phyloP scores from a whole-genome alignment of 2,113 vertebrate genomes.

The Grammomys surdaster region DNA sequence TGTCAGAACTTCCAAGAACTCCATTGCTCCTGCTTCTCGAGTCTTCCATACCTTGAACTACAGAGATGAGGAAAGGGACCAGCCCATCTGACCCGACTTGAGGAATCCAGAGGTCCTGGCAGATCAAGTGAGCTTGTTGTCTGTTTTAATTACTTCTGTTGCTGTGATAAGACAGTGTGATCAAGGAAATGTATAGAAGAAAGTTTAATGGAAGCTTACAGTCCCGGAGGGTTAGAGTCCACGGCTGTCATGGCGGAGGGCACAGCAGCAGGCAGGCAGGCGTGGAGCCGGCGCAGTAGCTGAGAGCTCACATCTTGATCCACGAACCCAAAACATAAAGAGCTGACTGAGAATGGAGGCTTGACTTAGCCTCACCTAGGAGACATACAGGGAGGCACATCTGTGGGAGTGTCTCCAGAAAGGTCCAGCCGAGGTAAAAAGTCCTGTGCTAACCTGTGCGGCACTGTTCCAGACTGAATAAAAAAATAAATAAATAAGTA shows the following conservation, averaged over 20 bases:
- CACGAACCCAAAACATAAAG: not conserved
- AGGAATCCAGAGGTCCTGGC: not conserved
- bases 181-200: no score
- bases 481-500: no score
- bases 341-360: not conserved
- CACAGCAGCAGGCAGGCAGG: not conserved
- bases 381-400: no score
- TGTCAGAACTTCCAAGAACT: not conserved
- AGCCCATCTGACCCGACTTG: not conserved
- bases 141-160: no score
- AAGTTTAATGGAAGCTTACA: not conserved
- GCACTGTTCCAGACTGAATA: not conserved
- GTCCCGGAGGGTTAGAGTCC: not conserved
- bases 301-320: not conserved
- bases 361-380: not conserved
- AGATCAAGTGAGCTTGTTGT: not conserved
- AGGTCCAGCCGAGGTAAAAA: not conserved
- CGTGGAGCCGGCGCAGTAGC: not conserved
- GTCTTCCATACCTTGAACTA: fast-evolving
- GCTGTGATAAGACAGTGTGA: not conserved
- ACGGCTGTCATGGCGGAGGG: fast-evolving
- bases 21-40: fast-evolving
- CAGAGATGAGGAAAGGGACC: fast-evolving
- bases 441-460: no score
- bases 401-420: not conserved